A percentile compares a stretch with the other conserved stretches of the same genome.
phyloP scores from a whole-genome alignment of 2,113 vertebrate species.

The Corythaixoides concolor region DNA sequence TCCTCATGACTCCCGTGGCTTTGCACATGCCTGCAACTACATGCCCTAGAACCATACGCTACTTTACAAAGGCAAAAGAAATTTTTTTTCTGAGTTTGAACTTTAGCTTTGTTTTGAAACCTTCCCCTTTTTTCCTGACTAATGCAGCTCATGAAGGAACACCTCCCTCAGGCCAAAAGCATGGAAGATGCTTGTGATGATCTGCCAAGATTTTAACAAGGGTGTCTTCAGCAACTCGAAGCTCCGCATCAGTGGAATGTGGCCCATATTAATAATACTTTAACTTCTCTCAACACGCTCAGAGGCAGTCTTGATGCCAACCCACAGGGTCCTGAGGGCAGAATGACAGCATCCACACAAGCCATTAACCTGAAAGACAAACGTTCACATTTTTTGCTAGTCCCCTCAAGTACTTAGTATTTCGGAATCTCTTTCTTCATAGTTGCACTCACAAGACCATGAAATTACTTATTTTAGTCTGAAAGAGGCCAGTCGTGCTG shows the following conservation, averaged over 20 bases:
- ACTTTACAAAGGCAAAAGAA: not conserved
- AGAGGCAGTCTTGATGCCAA: constrained; percentile 24
- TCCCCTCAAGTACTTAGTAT: not conserved
- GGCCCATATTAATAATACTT: not conserved
- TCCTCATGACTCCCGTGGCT: not conserved
- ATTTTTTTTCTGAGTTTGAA: not conserved
- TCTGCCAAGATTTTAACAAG: constrained; percentile 40
- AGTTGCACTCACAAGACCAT: not conserved
- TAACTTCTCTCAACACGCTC: constrained; percentile 12
- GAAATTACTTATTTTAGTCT: not conserved
- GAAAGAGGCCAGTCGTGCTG: not conserved
- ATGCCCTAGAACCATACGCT: not conserved
- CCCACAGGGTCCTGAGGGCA: constrained; percentile 3
- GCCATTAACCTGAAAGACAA: constrained; percentile 33
- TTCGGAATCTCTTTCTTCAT: not conserved
- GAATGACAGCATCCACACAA: constrained; percentile 14
- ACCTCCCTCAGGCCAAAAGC: constrained; percentile 26
- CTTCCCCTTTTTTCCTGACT: constrained; percentile 17
- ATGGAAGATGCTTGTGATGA: constrained; percentile 29
- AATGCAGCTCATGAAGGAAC: constrained; percentile 30
- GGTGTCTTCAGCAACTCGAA: constrained; percentile 23
- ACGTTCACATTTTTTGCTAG: constrained; percentile 10
- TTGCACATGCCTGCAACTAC: constrained; percentile 23
- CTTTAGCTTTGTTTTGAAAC: constrained; percentile 56
- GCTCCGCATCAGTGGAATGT: constrained; percentile 32